A percentile compares a stretch with the other conserved stretches of the same genome.
Evolutionary conservation across 2,113 vertebrate genomes (phyloP).

Genomic region (Tachysurus vachellii): DNA sequence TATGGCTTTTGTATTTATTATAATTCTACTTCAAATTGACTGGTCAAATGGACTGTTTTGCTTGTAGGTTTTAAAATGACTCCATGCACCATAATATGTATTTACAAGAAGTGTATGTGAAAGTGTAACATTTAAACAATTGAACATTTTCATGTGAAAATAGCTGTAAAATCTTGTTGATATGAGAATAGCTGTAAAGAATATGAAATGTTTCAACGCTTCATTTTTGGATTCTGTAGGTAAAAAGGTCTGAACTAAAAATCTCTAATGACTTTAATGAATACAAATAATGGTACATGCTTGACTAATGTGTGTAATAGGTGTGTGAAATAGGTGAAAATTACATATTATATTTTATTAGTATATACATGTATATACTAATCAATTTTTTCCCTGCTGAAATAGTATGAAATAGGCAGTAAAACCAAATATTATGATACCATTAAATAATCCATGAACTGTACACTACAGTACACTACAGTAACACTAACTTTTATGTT

Average conservation of each 20-base stretch:
- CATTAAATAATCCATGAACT: constrained; percentile 3
- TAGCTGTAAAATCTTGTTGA: not conserved
- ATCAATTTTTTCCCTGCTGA: not conserved
- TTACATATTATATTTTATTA: not conserved
- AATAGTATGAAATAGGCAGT: not conserved
- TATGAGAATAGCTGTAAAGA: not conserved
- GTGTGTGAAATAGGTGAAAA: not conserved
- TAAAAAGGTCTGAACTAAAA: not conserved
- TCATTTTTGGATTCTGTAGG: not conserved
- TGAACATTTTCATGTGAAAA: not conserved
- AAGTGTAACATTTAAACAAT: not conserved
- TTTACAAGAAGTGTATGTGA: not conserved
- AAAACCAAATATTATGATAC: constrained; percentile 12
- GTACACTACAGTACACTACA: not conserved
- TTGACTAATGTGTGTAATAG: not conserved
- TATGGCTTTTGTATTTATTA: not conserved
- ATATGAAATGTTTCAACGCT: not conserved
- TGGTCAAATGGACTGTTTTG: not conserved
- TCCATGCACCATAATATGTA: not conserved
- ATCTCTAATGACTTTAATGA: not conserved
- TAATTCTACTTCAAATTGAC: not conserved
- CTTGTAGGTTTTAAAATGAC: not conserved
- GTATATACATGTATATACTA: not conserved
- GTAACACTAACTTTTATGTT: not conserved
- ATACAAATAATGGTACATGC: not conserved